Evolutionary conservation across 2,113 vertebrate genomes (phyloP).

Genomic region (Sisor rabdophorus): DNA sequence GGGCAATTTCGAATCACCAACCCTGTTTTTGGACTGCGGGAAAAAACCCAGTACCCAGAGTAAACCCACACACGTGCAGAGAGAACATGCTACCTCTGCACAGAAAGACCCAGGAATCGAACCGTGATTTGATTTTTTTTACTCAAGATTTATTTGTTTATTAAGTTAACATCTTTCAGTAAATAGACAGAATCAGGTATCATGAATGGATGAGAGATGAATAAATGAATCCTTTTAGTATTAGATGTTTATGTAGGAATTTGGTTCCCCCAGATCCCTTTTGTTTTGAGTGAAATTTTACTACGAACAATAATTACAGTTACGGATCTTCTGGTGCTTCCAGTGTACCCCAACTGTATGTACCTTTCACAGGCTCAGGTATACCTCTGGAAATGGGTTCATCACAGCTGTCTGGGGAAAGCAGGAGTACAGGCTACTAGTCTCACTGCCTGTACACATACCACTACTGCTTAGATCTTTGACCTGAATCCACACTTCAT

Average conservation of each 20-base stretch:
- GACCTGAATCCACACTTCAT: slow-evolving; percentile 69
- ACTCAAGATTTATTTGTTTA: slow-evolving; percentile 3
- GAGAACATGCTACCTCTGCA: too few relatives aligned
- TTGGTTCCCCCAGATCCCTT: neutral
- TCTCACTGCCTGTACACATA: slow-evolving; percentile 51
- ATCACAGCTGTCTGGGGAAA: slow-evolving; percentile 64
- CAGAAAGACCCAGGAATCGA: too few relatives aligned
- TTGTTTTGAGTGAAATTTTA: slow-evolving; percentile 12
- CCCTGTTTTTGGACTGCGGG: too few relatives aligned
- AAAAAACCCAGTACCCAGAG: too few relatives aligned
- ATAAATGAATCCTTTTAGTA: neutral
- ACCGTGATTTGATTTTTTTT: neutral
- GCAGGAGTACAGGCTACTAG: slow-evolving; percentile 62
- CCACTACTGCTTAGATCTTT: slow-evolving; percentile 56
- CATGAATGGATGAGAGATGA: too few relatives aligned
- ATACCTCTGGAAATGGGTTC: slow-evolving; percentile 16
- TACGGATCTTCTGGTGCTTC: neutral
- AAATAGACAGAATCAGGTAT: neutral
- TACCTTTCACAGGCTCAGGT: neutral
- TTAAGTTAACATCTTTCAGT: neutral
- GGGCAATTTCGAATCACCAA: too few relatives aligned
- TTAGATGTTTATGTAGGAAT: neutral
- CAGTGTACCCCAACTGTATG: slow-evolving; percentile 37
- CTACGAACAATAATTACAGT: neutral
- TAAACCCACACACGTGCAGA: too few relatives aligned